phyloP scores from a whole-genome alignment of 2,888 invertebrate species.

The Ectemnius continuus region DNA sequence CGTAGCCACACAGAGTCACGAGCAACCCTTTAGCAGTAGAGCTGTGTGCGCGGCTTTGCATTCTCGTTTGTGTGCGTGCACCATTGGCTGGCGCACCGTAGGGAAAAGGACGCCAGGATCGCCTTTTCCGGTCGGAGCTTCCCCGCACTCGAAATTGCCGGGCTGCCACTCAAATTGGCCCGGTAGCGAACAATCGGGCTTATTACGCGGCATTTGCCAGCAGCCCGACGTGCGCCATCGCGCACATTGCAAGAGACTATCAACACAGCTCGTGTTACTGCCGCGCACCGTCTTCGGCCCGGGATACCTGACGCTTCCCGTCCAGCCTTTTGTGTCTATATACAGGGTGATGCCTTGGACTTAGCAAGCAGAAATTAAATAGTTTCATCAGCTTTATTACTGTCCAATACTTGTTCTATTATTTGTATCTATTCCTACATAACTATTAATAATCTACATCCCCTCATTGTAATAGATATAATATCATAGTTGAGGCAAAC shows the following conservation, averaged over 20 bases:
- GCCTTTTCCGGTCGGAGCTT: constrained; percentile 65
- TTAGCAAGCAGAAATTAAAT: no score
- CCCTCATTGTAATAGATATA: no score
- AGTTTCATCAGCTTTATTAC: no score
- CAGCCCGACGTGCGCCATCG: constrained; percentile 51
- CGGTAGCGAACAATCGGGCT: constrained; percentile 76
- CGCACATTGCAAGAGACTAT: constrained; percentile 5
- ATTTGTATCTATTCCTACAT: no score
- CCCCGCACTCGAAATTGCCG: constrained; percentile 69
- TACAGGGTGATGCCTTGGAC: no score
- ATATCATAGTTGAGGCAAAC: no score
- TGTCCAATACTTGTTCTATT: no score
- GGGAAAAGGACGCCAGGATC: constrained; percentile 52
- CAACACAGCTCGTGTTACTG: constrained; percentile 54
- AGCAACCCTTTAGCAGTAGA: constrained; percentile 45
- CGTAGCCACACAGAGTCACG: neutral
- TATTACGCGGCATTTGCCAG: constrained; percentile 76
- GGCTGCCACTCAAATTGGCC: constrained; percentile 77
- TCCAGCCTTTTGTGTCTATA: no score
- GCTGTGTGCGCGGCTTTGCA: constrained; percentile 22
- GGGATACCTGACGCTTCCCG: no score
- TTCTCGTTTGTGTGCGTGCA: constrained; percentile 31
- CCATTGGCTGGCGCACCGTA: constrained; percentile 42
- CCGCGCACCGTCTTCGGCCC: constrained; percentile 32
- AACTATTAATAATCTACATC: no score